These are phyloP conservation scores for Microtus ochrogaster DNA, from an alignment of 2,113 vertebrate genomes.

Conservation along the genomic window DNA sequence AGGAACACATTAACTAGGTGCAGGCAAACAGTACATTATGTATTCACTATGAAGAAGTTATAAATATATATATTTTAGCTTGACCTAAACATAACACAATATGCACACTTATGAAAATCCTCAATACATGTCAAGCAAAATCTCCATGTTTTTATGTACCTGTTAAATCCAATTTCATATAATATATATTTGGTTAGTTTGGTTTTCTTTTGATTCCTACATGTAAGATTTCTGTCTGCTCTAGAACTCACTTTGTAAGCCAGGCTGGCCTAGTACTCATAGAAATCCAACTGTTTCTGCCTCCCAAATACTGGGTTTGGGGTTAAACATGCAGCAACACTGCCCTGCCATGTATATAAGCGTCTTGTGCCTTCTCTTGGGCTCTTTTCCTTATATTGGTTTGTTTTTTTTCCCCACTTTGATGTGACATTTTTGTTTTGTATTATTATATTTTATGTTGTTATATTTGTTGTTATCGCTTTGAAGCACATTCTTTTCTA, in stretches of 20 bases:
- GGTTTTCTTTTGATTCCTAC: background rate
- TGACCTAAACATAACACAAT: background rate
- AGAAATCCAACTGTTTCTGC: background rate
- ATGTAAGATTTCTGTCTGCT: background rate
- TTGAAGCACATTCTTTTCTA: background rate
- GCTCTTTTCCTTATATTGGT: background rate
- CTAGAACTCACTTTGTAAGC: background rate
- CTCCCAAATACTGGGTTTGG: background rate
- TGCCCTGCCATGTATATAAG: no score
- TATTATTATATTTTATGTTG: background rate
- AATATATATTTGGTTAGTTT: background rate
- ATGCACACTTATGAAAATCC: background rate
- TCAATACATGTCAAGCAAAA: background rate
- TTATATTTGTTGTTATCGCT: background rate
- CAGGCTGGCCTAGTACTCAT: background rate
- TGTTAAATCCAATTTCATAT: background rate
- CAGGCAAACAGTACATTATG: background rate
- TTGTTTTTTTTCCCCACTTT: background rate
- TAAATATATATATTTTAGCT: no score
- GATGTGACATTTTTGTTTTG: background rate
- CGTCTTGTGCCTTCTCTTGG: background rate
- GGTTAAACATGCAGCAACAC: no score
- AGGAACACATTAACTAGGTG: background rate
- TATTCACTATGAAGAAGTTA: background rate
- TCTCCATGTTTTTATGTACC: background rate